A percentile compares a stretch with the other conserved stretches of the same genome.
These are phyloP conservation scores for Drosophila anomelani DNA, from an alignment of 2,888 invertebrate species.

Conservation along the genomic window DNA sequence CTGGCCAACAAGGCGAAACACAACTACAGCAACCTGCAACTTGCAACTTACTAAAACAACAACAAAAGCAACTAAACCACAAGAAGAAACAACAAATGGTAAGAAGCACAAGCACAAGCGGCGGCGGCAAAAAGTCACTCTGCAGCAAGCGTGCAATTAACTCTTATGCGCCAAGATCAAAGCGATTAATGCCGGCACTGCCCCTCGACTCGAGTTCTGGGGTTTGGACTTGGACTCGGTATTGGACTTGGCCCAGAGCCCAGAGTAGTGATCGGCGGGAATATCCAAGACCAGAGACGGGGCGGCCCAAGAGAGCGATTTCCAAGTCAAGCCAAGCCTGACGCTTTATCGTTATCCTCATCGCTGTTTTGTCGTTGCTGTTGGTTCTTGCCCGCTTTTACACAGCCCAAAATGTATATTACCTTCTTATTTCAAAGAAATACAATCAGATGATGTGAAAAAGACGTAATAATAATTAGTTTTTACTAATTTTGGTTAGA, in stretches of 20 bases:
- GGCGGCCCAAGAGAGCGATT: constrained; percentile 10
- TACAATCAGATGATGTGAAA: background rate
- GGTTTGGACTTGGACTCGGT: constrained; percentile 10
- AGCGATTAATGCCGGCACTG: constrained; percentile 80
- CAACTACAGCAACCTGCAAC: constrained; percentile 27
- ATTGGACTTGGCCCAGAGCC: constrained; percentile 15
- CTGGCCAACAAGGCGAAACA: constrained; percentile 44
- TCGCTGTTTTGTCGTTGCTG: constrained; percentile 26
- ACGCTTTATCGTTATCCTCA: constrained; percentile 48
- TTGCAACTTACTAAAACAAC: constrained; percentile 22
- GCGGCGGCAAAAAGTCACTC: constrained; percentile 48
- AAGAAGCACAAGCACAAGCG: constrained; percentile 47
- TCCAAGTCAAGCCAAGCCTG: constrained; percentile 24
- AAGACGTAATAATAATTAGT: background rate
- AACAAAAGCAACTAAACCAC: constrained; percentile 31
- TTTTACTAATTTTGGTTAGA: background rate
- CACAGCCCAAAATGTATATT: constrained; percentile 2
- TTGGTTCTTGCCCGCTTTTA: background rate
- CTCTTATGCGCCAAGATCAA: constrained; percentile 83
- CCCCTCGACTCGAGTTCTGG: constrained; percentile 33
- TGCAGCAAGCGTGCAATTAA: constrained; percentile 83
- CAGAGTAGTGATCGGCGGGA: background rate
- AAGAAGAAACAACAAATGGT: constrained; percentile 34
- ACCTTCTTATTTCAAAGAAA: background rate
- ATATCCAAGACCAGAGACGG: constrained; percentile 5